Conservation (phyloP, 2,113 vertebrate species). For the Melanerpes aurifrons region DNA sequence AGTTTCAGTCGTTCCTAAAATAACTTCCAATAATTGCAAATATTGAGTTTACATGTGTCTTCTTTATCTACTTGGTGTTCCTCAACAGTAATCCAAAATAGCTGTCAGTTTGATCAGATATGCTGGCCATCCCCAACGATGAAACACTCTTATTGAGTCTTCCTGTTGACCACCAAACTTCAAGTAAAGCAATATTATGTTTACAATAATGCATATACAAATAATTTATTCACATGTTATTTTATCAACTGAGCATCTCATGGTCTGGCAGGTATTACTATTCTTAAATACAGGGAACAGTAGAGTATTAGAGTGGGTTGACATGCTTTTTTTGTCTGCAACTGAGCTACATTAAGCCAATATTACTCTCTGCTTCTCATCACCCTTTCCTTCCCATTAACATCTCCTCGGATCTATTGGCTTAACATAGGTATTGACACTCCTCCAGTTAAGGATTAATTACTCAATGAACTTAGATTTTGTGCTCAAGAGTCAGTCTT, state of each 20-base stretch:
- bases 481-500: background rate
- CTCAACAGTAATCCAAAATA: background rate
- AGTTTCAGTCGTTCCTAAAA: background rate
- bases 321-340: background rate
- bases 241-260: background rate
- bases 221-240: background rate
- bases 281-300: background rate
- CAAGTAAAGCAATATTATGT: background rate
- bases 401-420: background rate
- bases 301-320: background rate
- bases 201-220: background rate
- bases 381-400: background rate
- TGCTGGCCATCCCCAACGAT: background rate
- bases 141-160: rapidly evolving
- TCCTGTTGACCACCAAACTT: background rate
- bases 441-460: background rate
- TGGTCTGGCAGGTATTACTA: background rate
- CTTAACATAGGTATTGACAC: background rate
- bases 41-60: background rate
- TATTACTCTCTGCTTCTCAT: rapidly evolving
- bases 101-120: background rate
- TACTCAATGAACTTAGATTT: background rate
- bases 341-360: background rate
- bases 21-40: background rate
- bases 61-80: background rate